phyloP scores from a whole-genome alignment of 2,888 invertebrate genomes.

The Catocala sponsa region DNA sequence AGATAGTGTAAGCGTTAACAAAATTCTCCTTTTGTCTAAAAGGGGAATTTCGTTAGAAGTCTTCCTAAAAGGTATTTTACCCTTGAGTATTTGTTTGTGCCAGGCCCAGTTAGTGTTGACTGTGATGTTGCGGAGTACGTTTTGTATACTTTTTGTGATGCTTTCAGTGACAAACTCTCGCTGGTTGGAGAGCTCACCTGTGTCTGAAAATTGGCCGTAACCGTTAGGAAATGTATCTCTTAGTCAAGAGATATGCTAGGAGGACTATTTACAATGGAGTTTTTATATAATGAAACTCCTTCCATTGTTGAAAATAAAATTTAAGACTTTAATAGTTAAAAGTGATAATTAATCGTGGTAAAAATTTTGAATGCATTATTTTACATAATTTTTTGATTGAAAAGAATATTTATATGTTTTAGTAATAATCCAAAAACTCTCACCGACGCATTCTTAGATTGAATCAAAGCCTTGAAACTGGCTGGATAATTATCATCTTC shows the following conservation, averaged over 20 bases:
- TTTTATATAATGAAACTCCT: slow-evolving; percentile 11
- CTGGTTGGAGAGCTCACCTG: slow-evolving; percentile 77
- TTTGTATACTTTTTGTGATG: slow-evolving; percentile 83
- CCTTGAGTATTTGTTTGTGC: slow-evolving; percentile 77
- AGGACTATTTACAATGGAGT: slow-evolving; percentile 17
- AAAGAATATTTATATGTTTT: slow-evolving; percentile 11
- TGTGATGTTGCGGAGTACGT: slow-evolving; percentile 77
- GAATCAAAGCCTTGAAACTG: slow-evolving; percentile 89
- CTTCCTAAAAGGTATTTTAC: slow-evolving; percentile 62
- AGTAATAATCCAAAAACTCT: slow-evolving; percentile 50
- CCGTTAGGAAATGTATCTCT: slow-evolving; percentile 6
- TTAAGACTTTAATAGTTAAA: slow-evolving; percentile 4
- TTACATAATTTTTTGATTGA: slow-evolving; percentile 6
- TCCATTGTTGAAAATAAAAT: neutral
- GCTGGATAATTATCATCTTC: slow-evolving; percentile 91
- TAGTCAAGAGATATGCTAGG: neutral
- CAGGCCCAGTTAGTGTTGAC: slow-evolving; percentile 72
- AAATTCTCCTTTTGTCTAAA: slow-evolving; percentile 16
- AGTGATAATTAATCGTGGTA: neutral
- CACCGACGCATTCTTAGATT: slow-evolving; percentile 88
- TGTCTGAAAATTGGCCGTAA: slow-evolving; percentile 74
- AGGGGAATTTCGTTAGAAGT: neutral
- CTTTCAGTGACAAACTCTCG: slow-evolving; percentile 85
- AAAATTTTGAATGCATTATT: neutral
- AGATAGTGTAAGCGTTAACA: slow-evolving; percentile 19